Percentiles rank a stretch among this genome's conserved stretches.
phyloP scores from a whole-genome alignment of 2,888 invertebrate genomes.

The Argyra leucocephala region DNA sequence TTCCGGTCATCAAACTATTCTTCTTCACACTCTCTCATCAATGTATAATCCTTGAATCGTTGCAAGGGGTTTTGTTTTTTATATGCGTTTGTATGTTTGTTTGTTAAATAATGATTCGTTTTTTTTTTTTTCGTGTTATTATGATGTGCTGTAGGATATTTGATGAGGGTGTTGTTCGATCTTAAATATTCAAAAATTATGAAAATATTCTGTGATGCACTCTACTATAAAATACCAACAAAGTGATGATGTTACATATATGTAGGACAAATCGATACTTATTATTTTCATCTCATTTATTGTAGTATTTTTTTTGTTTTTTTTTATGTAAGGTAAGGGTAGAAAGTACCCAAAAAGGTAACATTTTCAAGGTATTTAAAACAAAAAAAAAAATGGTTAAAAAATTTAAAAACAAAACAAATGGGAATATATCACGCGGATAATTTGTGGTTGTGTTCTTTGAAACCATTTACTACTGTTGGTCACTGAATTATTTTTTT shows the following conservation, averaged over 20 bases:
- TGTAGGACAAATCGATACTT: constrained; percentile 1
- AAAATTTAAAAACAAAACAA: background rate
- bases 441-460: constrained; percentile 3
- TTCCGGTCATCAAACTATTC: constrained; percentile 5
- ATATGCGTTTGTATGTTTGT: too few species aligned
- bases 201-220: background rate
- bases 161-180: background rate
- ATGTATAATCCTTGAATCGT: background rate
- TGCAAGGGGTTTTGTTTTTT: too few species aligned
- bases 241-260: background rate
- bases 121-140: too few species aligned
- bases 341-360: background rate
- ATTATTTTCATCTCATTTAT: background rate
- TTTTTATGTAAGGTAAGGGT: background rate
- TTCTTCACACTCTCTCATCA: too few species aligned
- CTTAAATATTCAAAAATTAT: background rate
- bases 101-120: too few species aligned
- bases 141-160: background rate
- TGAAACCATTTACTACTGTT: constrained; percentile 1
- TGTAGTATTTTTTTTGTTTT: background rate
- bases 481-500: background rate
- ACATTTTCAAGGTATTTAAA: background rate
- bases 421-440: background rate
- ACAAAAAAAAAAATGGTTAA: background rate
- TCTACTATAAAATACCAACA: background rate